These are phyloP conservation scores for Xestia xanthographa DNA, from an alignment of 2,888 invertebrate genomes.

Conservation along the genomic window DNA sequence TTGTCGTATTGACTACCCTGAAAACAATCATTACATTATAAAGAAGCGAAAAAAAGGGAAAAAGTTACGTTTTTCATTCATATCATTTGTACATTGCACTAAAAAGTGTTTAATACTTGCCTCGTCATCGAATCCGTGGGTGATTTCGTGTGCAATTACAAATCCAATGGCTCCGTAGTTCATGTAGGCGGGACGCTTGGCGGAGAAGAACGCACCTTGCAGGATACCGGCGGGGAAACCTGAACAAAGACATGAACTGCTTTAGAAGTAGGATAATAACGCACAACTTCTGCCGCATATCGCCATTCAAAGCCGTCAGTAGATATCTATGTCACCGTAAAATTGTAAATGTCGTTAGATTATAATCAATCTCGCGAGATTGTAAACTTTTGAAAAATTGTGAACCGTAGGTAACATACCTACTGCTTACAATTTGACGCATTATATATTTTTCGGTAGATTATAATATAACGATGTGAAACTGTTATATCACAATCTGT, in stretches of 20 bases:
- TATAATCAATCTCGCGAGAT: too few relatives aligned
- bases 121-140: conserved; percentile 97
- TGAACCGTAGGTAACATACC: too few relatives aligned
- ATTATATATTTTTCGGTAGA: too few relatives aligned
- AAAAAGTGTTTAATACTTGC: conserved; percentile 73
- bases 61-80: not conserved
- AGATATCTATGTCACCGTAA: not conserved
- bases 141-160: conserved; percentile 98
- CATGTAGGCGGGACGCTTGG: conserved; percentile 97
- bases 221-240: conserved; percentile 98
- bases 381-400: too few relatives aligned
- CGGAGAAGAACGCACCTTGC: conserved; percentile 97
- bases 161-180: conserved; percentile 98
- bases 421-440: too few relatives aligned
- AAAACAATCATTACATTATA: conserved; percentile 19
- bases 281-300: not conserved
- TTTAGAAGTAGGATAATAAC: not conserved
- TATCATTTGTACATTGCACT: not conserved
- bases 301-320: not conserved
- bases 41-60: not conserved
- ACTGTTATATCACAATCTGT: too few relatives aligned
- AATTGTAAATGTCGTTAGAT: too few relatives aligned
- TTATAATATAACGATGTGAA: too few relatives aligned
- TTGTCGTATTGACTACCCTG: conserved; percentile 97
- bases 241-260: conserved; percentile 76